Evolutionary conservation across 2,113 vertebrate species (phyloP).

Genomic region (Hystrix cristata): DNA sequence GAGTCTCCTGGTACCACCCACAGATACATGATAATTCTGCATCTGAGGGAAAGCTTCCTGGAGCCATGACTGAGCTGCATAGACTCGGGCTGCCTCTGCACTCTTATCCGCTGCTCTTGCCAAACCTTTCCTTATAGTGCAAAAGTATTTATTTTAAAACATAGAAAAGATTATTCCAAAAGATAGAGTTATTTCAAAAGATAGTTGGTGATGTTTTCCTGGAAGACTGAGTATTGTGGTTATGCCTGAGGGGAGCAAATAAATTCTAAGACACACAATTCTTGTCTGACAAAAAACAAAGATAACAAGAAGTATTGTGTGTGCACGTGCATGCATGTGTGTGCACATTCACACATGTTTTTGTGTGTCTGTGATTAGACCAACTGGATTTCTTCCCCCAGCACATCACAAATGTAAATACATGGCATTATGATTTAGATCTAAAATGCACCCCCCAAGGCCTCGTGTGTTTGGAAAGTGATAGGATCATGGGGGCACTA

Average conservation of each 20-base stretch:
- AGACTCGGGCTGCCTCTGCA: neutral
- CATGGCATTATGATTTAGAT: neutral
- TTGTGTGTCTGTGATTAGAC: neutral
- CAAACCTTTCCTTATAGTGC: neutral
- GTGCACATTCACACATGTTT: neutral
- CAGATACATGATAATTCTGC: neutral
- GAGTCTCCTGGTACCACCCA: neutral
- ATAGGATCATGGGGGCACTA: neutral
- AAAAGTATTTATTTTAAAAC: neutral
- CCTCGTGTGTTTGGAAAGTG: neutral
- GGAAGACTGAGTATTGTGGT: neutral
- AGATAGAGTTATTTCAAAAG: neutral
- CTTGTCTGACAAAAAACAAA: neutral
- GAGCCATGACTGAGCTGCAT: neutral
- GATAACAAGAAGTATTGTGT: neutral
- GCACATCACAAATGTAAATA: neutral
- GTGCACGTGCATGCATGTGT: neutral
- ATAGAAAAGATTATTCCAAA: neutral
- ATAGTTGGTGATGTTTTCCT: neutral
- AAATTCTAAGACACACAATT: neutral
- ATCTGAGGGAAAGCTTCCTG: neutral
- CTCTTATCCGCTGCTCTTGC: neutral
- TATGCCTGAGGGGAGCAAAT: neutral
- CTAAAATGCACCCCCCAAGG: neutral
- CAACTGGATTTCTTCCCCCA: neutral